Evolutionary conservation across 2,113 vertebrate species (phyloP).

Genomic region (Meleagris gallopavo): DNA sequence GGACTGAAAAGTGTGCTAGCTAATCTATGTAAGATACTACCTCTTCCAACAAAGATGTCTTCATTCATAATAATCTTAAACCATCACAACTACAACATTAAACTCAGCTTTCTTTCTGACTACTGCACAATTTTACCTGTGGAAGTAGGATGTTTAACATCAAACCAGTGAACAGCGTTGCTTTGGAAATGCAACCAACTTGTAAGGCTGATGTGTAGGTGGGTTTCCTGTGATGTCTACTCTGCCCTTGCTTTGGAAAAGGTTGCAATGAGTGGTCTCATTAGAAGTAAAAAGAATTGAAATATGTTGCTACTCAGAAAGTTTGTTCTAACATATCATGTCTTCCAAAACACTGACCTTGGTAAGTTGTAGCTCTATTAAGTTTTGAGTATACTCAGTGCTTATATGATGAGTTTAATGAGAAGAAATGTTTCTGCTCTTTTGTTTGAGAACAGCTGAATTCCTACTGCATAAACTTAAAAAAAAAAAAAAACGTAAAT

Average conservation of each 20-base stretch:
- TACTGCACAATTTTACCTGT: not conserved
- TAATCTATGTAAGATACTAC: not conserved
- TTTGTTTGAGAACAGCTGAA: not conserved
- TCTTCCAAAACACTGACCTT: not conserved
- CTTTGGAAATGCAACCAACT: rapidly evolving
- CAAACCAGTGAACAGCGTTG: not conserved
- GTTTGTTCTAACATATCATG: not conserved
- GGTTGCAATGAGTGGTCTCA: not conserved
- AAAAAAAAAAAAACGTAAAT: not conserved
- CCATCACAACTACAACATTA: not conserved
- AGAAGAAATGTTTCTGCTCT: not conserved
- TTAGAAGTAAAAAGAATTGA: not conserved
- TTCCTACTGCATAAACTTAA: not conserved
- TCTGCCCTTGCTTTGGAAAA: not conserved
- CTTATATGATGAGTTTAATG: not conserved
- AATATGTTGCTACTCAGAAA: not conserved
- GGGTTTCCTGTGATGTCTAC: not conserved
- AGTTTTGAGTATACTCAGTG: not conserved
- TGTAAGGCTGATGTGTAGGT: not conserved
- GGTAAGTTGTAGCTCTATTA: not conserved
- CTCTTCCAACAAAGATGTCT: not conserved
- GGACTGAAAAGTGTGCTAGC: not conserved
- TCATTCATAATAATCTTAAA: not conserved
- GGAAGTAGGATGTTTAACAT: rapidly evolving
- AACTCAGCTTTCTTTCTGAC: not conserved